Evolutionary conservation across 2,888 invertebrate species (phyloP), one percentile per base, ranked within the genome.

Genomic region (Nyleta sp.): DNA sequence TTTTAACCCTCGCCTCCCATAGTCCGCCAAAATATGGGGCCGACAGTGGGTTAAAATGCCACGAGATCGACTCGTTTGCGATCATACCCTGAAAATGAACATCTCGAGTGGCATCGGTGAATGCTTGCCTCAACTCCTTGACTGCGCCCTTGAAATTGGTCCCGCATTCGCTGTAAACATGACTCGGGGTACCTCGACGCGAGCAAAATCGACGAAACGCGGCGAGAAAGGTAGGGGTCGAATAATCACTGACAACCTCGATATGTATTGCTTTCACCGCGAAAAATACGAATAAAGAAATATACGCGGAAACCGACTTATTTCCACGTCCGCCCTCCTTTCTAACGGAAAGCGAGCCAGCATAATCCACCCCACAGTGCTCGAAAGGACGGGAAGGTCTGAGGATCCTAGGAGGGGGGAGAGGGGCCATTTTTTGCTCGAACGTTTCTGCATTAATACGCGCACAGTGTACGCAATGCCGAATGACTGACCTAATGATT

Each of bases 341-440:
- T n/a, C 38, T 7, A 5, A 38, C 38, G 11, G 38, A 38, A 15
- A 44, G 11, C 10, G 18, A 17, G 4, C 48, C 24, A 4, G 24
- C 48, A 48, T 48, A 48, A 24, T 48, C 28, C n/a, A 48, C 28
- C 13, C 48, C 24, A n/a, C 48, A 48, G n/a, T 48, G 48, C 13
- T 13, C 24, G 13, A 48, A 48, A 11, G 48, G 48, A 22, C 48
- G 48, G n/a, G n/a, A 17, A 4, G 48, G 48, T 5, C 48, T 22
- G 28, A 31, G 31, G 52, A 52, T 52, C 7, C 31, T 10, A 4
- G 44, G 18, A 44, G 11, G 17, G 11, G 44, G 44, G 6, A 44
- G 18, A 4, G 44, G 13, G 6, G 18, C 44, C 44, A 44, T 44
- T 10, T 13, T 13, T 15, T 44, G 44, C 15, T 20, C 10, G 17